Conservation (phyloP, 2,888 invertebrate genomes). For the Thymelicus sylvestris region DNA sequence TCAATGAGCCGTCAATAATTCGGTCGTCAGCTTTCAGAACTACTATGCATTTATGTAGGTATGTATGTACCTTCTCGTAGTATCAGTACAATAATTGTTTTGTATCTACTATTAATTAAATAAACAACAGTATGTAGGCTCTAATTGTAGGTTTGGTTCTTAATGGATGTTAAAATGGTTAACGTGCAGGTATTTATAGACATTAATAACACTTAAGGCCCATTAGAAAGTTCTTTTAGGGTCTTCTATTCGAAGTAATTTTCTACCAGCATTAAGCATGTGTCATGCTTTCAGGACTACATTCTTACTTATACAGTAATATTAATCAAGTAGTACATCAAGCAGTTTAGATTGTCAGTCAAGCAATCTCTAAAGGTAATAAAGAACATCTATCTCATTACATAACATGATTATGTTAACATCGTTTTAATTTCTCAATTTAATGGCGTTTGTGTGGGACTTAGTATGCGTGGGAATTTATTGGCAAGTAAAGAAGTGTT, state of each 20-base stretch:
- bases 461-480: not conserved
- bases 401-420: not conserved
- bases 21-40: not conserved
- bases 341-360: too few species aligned
- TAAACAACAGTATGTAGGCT: not conserved
- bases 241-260: too few species aligned
- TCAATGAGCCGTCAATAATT: not conserved
- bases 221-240: too few species aligned
- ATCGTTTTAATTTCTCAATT: not conserved
- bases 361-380: too few species aligned
- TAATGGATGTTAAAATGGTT: not conserved
- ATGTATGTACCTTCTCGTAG: not conserved
- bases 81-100: not conserved
- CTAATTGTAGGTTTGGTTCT: not conserved
- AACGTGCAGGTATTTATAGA: not conserved
- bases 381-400: too few species aligned
- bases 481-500: conserved; percentile 1
- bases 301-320: too few species aligned
- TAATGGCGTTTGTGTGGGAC: not conserved
- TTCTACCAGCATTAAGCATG: too few species aligned
- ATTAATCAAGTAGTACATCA: too few species aligned
- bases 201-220: not conserved
- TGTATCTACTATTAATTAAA: not conserved
- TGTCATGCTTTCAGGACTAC: too few species aligned
- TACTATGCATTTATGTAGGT: too few species aligned